These are phyloP conservation scores for Drosophila barbarae DNA, from an alignment of 2,888 invertebrate species.

Conservation along the genomic window DNA sequence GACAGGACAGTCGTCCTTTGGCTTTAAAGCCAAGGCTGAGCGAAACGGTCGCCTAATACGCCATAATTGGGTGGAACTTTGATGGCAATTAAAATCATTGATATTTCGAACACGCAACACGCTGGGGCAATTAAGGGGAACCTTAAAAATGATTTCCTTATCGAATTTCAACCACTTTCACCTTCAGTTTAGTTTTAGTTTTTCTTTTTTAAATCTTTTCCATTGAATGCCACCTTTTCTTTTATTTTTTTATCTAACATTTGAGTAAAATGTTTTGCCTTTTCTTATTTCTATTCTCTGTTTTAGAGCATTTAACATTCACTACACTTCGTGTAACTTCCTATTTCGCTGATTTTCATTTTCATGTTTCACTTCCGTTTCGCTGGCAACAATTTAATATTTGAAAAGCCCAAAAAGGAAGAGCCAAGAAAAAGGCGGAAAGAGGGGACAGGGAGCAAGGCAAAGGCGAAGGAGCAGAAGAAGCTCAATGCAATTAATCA, in stretches of 20 bases:
- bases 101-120: conserved; percentile 19
- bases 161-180: conserved; percentile 12
- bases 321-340: background rate
- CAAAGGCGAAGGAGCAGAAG: background rate
- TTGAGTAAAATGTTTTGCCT: background rate
- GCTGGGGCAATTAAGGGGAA: conserved; percentile 5
- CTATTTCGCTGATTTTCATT: conserved; percentile 11
- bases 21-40: background rate
- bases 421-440: background rate
- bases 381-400: conserved; percentile 46
- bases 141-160: conserved; percentile 18
- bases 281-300: background rate
- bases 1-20: conserved; percentile 11
- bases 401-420: conserved; percentile 27
- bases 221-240: accelerated
- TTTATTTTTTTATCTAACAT: background rate
- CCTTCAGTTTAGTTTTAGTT: too few species aligned
- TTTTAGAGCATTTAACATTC: conserved; percentile 1
- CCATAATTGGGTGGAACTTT: conserved; percentile 17
- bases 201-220: background rate
- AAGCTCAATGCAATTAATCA: conserved; percentile 64
- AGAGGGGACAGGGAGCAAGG: background rate
- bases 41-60: background rate
- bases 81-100: conserved; percentile 36
- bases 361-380: conserved; percentile 33